Base-by-base conservation (phyloP, 1,140 invertebrate species). In the Drosophila prosaltans region DNA sequence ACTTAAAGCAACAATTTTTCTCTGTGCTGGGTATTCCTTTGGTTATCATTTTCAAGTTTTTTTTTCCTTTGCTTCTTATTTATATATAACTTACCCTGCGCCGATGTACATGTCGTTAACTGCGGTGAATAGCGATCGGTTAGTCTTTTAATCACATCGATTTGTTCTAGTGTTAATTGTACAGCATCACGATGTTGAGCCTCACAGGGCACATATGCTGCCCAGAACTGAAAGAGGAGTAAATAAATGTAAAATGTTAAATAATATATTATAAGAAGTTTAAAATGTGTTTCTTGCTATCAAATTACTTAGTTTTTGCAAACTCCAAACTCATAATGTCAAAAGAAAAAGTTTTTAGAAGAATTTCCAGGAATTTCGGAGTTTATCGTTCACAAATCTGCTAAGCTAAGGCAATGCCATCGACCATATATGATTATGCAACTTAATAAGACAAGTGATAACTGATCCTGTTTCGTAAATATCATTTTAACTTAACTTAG, bases 161-260 rank as follows among this genome's bases (percentile, higher is more conserved):
- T 95, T 91, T 97, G 96, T 81, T 97, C 96, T 59, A 97, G 92
- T 2, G 96, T 96, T 45, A 96, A 92, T 82, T 97, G 95, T 2
- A 97, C 96, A 0, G 96, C 95, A 80, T 97, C 96, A 65, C 95
- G 94, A 89, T 95, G 95, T 88, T 97, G 97, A 1, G 96, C 94
- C 65, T 95, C 95, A 91, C 97, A 98, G 0, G 96, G 95, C 0
- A 97, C 97, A 91, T 98, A 98, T 0, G 96, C 96, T 0, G 97
- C 97, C 97, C 97, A 98, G 92, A 98, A 98, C 95, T 97, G 95
- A 3, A 92, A 78, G 2, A 24, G 30, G 16, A 32, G 4, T 51
- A 30, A 26, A 7, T 41, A 9, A 4, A 2, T 24, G 0, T 24
- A 24, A 48, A 9, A 30, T 30, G 4, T 30, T 30, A 30, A 16